phyloP scores from a whole-genome alignment of 2,113 vertebrate genomes.

The Seriola dumerili region DNA sequence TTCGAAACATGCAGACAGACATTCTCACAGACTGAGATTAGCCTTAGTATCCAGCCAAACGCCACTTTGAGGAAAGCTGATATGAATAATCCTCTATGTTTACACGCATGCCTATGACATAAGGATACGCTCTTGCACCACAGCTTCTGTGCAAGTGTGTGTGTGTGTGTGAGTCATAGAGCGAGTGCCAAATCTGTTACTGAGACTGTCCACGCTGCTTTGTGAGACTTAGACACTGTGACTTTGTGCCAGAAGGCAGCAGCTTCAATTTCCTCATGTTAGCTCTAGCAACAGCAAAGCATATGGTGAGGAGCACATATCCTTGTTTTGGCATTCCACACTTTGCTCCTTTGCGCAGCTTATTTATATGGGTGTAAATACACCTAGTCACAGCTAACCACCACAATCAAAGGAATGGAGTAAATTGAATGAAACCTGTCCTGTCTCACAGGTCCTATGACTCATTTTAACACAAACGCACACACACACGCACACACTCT shows the following conservation, averaged over 20 bases:
- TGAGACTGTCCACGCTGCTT: constrained; percentile 69
- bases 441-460: background rate
- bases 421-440: constrained; percentile 12
- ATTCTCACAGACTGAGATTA: constrained; percentile 66
- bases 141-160: constrained; percentile 36
- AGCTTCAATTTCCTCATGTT: constrained; percentile 82
- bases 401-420: constrained; percentile 9
- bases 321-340: constrained; percentile 2
- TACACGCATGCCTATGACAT: constrained; percentile 72
- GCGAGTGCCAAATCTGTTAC: constrained; percentile 59
- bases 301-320: background rate
- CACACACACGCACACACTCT: background rate
- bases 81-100: constrained; percentile 78
- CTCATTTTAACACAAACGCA: constrained; percentile 2
- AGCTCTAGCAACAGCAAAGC: constrained; percentile 72
- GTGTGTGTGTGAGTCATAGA: constrained; percentile 57
- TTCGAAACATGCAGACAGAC: constrained; percentile 44
- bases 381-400: background rate
- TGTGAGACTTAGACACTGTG: constrained; percentile 52
- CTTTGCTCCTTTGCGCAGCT: constrained; percentile 1
- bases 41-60: constrained; percentile 66
- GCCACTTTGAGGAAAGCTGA: constrained; percentile 76
- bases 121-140: constrained; percentile 63
- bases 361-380: background rate
- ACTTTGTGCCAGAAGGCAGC: constrained; percentile 69